Evolutionary conservation across 2,797 vertebrate species (phyloP), one percentile per base, ranked within the genome.

Genomic region (Naso thynnoides): DNA sequence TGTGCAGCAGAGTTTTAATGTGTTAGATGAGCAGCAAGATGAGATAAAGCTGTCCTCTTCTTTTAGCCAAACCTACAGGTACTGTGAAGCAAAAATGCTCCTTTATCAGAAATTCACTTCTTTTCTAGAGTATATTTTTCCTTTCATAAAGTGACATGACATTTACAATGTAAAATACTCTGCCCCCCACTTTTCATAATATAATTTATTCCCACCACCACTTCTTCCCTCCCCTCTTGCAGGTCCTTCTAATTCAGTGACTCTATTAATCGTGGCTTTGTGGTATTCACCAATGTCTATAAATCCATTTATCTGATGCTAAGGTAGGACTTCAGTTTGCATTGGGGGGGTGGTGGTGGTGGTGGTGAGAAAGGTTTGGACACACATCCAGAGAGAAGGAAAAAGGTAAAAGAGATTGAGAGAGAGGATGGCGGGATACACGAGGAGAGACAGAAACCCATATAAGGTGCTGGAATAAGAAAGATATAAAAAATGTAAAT

Each of bases 231-330:
- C 47, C 70, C 69, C 59, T 66, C 38, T 93, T 87, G 79, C 83
- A 87, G 89, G 90, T 93, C 90, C 95, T 92, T 94, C 93, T 95
- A 95, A 96, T 95, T 95, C 95, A 94, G 95, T 90, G 94, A 95
- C 95, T 96, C 96, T 94, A 97, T 97, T 97, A 97, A 96, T 95
- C 59, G 94, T 94, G 94, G 94, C 93, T 90, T 95, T 95, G 96
- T 96, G 96, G 96, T 96, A 96, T 96, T 97, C 95, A 96, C 95
- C 96, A 96, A 94, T 95, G 95, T 96, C 96, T 96, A 96, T 98
- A 96, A 98, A 98, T 97, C 96, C 94, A 96, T 96, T 96, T 96
- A 96, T 97, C 96, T 96, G 94, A 95, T 85, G 59, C 68, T 49
- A 64, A 73, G 72, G 94, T 94, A 67, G 91, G 94, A 89, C 95